Conservation (phyloP, 2,113 vertebrate species). For the Sinocyclocheilus anshuiensis region DNA sequence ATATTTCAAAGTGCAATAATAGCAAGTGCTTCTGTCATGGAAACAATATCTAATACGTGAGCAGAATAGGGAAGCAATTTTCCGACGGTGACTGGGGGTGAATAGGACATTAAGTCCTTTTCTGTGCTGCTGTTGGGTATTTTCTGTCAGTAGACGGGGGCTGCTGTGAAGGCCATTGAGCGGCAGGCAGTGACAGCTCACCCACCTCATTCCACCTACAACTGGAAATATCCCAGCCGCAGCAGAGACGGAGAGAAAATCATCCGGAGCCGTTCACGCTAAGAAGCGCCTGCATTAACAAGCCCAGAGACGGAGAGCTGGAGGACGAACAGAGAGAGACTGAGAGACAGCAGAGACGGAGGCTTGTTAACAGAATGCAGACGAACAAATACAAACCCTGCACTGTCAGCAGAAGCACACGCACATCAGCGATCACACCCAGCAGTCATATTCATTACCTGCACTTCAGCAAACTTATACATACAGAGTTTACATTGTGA, state of each 20-base stretch:
- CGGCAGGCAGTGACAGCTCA: conserved; percentile 88
- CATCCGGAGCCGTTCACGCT: conserved; percentile 65
- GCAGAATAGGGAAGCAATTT: conserved; percentile 94
- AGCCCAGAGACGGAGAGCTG: conserved; percentile 64
- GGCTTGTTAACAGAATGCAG: conserved; percentile 14
- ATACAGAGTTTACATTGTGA: neutral
- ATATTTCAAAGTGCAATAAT: conserved; percentile 92
- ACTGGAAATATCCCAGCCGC: conserved; percentile 84
- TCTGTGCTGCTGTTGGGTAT: conserved; percentile 88
- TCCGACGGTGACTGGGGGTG: conserved; percentile 87
- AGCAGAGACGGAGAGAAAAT: conserved; percentile 82
- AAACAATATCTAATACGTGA: conserved; percentile 99
- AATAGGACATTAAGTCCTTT: conserved; percentile 98
- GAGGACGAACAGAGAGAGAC: neutral
- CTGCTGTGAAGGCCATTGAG: conserved; percentile 81
- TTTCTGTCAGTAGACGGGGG: conserved; percentile 88
- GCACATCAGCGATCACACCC: neutral
- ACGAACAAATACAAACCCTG: neutral
- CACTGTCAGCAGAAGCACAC: conserved; percentile 5
- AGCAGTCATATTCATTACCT: too few relatives aligned
- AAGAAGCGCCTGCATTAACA: conserved; percentile 79
- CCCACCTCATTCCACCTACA: conserved; percentile 53
- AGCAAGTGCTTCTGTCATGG: conserved; percentile 84
- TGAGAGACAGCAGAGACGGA: neutral
- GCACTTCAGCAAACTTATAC: neutral